phyloP scores from a whole-genome alignment of 1,140 invertebrate genomes.

The Cherax destructor region DNA sequence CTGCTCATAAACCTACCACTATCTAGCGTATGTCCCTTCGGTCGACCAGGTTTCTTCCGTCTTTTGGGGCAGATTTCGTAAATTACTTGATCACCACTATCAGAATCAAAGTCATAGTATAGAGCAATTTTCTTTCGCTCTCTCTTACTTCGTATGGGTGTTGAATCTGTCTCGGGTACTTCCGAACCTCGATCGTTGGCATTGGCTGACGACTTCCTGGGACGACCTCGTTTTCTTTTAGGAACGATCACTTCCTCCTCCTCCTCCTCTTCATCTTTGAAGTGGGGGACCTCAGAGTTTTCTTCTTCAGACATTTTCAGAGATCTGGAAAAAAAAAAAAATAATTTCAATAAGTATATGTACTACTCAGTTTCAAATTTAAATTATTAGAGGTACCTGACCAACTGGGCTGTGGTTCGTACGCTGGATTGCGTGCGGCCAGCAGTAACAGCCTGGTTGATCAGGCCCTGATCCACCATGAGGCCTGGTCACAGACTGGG shows the following conservation, averaged over 20 bases:
- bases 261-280: constrained; percentile 24
- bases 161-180: not conserved
- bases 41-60: constrained; percentile 28
- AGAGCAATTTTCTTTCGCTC: constrained; percentile 30
- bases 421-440: too few relatives aligned
- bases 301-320: not conserved
- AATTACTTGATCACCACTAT: constrained; percentile 19
- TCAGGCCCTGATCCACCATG: too few relatives aligned
- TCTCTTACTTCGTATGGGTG: not conserved
- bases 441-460: too few relatives aligned
- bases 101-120: constrained; percentile 24
- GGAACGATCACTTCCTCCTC: constrained; percentile 3
- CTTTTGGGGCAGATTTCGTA: not conserved
- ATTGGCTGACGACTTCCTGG: not conserved
- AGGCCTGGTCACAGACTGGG: too few relatives aligned
- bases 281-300: not conserved
- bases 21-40: constrained; percentile 31
- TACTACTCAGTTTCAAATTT: too few relatives aligned
- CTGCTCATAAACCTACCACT: constrained; percentile 20
- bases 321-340: not conserved
- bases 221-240: not conserved
- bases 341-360: too few relatives aligned
- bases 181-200: not conserved
- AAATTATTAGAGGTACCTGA: too few relatives aligned
- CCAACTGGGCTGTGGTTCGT: too few relatives aligned